Base-by-base conservation (phyloP, 1,140 invertebrate species). In the Eurosta solidaginis region DNA sequence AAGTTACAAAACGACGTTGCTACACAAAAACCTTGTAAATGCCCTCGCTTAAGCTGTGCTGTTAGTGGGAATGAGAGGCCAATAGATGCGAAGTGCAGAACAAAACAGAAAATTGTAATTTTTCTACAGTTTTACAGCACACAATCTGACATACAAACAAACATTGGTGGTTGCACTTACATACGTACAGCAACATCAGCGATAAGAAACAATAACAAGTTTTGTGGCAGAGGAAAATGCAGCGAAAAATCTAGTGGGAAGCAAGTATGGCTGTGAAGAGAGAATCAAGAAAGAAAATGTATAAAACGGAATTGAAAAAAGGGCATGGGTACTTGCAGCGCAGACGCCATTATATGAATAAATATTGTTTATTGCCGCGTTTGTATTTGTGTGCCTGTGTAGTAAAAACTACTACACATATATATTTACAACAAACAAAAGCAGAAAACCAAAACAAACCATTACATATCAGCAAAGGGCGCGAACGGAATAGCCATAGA, bases 31-130 rank as follows among this genome's bases (percentile, higher is more conserved):
- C 54, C 14, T 17, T 49, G 45, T n/a, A 17, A 49, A 17, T 49
- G 45, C 14, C 17, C 9, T 17, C 17, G 45, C 45, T 47, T 17
- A 17, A 47, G 9, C 17, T 9, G 9, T 47, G 45, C 45, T 47
- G n/a, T 63, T 9, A 6, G 59, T 68, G 36, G 17, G 45, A 75
- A 7, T 27, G 73, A 75, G 45, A 75, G 45, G 45, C 40, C 73
- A 75, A 47, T 20, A 33, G 45, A 75, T 75, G 73, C 73, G 73
- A 45, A 45, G 73, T 17, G 27, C 44, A 75, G 45, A 75, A 75
- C 73, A 75, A 29, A 75, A 75, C 45, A 49, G 73, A 75, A 22
- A 75, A 44, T 74, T 42, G 36, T 74, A 42, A 74, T 33, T 45
- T 74, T 74, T 44, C 36, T 22, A n/a, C n/a, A n/a, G n/a, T n/a